A percentile compares a stretch with the other conserved stretches of the same genome.
phyloP scores from a whole-genome alignment of 2,797 vertebrate genomes.

The Ctenochaetus hawaiiensis region DNA sequence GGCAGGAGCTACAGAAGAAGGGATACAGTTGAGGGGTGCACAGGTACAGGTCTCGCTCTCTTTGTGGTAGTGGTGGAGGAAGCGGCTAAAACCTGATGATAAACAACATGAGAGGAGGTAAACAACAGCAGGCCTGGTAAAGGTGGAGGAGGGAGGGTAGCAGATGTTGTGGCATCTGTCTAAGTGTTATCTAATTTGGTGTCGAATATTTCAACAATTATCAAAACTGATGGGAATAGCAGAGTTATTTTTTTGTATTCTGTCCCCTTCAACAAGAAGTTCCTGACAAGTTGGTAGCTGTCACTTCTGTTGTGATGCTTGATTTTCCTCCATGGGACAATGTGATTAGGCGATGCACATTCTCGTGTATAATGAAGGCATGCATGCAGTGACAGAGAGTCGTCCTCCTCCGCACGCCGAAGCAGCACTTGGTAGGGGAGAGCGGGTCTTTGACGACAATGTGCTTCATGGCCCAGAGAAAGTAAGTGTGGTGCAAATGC shows the following conservation, averaged over 20 bases:
- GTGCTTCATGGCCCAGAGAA: background rate
- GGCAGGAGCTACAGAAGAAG: background rate
- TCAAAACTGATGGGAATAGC: conserved; percentile 80
- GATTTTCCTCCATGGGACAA: conserved; percentile 18
- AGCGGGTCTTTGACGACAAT: background rate
- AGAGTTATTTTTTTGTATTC: conserved; percentile 17
- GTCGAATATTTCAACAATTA: conserved; percentile 87
- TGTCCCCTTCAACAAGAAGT: conserved; percentile 58
- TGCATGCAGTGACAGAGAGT: conserved; percentile 7
- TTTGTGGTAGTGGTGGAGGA: conserved; percentile 54
- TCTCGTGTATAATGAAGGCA: conserved; percentile 14
- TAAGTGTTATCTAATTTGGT: conserved; percentile 89
- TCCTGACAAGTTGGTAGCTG: conserved; percentile 63
- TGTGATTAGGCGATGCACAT: conserved; percentile 15
- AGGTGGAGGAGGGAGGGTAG: conserved; percentile 79
- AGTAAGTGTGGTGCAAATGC: background rate
- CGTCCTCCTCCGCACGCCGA: background rate
- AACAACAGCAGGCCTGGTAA: conserved; percentile 88
- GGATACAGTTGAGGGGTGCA: conserved; percentile 20
- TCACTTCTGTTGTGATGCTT: conserved; percentile 30
- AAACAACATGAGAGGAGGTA: conserved; percentile 85
- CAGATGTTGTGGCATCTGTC: conserved; percentile 90
- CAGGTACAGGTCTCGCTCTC: conserved; percentile 56
- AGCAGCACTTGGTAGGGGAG: background rate
- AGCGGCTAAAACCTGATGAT: conserved; percentile 76